Conservation (phyloP, 2,888 invertebrate species). For the Rhopalosiphum nymphaeae region DNA sequence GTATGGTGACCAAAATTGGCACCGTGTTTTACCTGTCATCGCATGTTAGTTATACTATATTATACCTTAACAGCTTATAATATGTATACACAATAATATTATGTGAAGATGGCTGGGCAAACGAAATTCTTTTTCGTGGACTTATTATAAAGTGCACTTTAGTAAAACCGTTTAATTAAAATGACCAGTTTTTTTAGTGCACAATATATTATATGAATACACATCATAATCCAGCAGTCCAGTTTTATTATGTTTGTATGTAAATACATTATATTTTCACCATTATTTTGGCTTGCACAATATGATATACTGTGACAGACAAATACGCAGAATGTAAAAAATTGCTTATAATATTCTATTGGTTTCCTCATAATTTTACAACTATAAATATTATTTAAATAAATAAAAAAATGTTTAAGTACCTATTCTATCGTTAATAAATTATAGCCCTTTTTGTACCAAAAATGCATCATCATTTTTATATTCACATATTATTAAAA, state of each 20-base stretch:
- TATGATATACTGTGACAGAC: background rate
- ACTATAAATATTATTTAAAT: background rate
- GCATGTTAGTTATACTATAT: background rate
- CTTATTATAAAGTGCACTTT: background rate
- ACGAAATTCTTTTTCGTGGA: background rate
- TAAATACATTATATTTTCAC: background rate
- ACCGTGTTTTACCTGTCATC: constrained; percentile 3
- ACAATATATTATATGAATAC: background rate
- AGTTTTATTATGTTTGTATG: background rate
- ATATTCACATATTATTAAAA: background rate
- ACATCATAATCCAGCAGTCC: too few species aligned
- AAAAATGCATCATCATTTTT: background rate
- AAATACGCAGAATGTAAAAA: background rate
- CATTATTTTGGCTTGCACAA: background rate
- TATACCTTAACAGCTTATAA: background rate
- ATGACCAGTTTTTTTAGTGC: background rate
- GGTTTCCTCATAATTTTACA: background rate
- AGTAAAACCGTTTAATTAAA: background rate
- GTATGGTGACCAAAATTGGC: constrained; percentile 10
- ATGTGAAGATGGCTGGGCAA: background rate
- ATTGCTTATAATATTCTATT: background rate
- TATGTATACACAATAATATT: background rate
- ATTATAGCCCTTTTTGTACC: background rate
- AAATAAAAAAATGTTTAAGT: background rate
- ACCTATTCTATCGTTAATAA: background rate